Evolutionary conservation across 2,888 invertebrate genomes (phyloP).

Genomic region (Epinotia demarniana): DNA sequence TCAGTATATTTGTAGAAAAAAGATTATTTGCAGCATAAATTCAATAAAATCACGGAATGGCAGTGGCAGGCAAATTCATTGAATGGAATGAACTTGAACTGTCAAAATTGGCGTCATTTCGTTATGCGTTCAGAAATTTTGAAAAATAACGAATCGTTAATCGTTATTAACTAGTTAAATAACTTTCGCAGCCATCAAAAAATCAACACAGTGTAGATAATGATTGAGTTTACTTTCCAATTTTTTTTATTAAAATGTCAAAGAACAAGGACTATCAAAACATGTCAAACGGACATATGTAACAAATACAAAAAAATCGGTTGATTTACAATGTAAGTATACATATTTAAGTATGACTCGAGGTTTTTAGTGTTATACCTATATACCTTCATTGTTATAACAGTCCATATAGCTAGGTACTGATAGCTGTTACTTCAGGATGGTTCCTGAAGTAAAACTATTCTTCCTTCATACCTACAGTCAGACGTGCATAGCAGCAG

Average conservation of each 20-base stretch:
- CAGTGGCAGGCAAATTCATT: constrained; percentile 53
- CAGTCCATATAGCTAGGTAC: no score
- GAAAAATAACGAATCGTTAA: constrained; percentile 10
- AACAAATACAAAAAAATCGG: neutral
- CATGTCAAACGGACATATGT: neutral
- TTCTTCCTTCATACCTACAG: no score
- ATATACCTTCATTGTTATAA: no score
- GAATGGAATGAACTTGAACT: no score
- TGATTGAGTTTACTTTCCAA: neutral
- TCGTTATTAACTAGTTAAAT: constrained; percentile 4
- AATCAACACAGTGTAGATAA: neutral
- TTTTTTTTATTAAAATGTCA: neutral
- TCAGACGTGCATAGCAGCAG: no score
- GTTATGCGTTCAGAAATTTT: constrained; percentile 37
- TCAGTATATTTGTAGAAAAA: constrained; percentile 42
- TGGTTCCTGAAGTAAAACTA: no score
- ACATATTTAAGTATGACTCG: neutral
- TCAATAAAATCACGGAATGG: constrained; percentile 43
- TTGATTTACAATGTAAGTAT: neutral
- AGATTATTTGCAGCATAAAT: constrained; percentile 25
- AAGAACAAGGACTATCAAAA: neutral
- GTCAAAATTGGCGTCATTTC: constrained; percentile 73
- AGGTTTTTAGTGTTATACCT: no score
- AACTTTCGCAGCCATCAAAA: neutral
- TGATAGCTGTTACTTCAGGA: no score